Percentiles rank a stretch among this genome's conserved stretches.
These are phyloP conservation scores for Panthera uncia DNA, from an alignment of 2,113 vertebrate species.

Conservation along the genomic window DNA sequence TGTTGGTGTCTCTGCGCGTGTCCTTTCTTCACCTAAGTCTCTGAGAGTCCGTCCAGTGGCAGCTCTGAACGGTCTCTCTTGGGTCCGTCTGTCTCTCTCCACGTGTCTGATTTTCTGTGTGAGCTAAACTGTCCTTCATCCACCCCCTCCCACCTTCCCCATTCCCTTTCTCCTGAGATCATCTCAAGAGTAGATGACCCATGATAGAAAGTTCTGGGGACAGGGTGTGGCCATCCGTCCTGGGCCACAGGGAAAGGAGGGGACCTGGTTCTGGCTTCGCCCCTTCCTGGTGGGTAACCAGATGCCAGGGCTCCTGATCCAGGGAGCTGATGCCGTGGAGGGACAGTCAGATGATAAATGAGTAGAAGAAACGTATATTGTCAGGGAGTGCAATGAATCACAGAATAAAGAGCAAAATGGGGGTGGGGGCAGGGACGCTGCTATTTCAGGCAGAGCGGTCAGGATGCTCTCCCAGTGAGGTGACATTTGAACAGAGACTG, in stretches of 20 bases:
- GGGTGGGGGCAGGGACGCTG: fast-evolving
- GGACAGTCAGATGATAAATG: fast-evolving
- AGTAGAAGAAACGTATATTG: fast-evolving
- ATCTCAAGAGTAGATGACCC: fast-evolving
- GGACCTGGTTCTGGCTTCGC: fast-evolving
- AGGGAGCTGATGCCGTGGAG: neutral
- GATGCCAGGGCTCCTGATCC: neutral
- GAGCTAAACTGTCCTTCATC: neutral
- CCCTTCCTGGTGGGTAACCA: neutral
- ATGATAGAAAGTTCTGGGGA: neutral
- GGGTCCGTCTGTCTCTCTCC: neutral
- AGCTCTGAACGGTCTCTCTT: neutral
- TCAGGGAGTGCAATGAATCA: fast-evolving
- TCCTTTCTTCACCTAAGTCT: neutral
- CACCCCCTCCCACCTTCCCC: neutral
- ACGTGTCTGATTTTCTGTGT: fast-evolving
- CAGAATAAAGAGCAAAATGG: fast-evolving
- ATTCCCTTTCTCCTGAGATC: neutral
- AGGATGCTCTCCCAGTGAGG: fast-evolving
- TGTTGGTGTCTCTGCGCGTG: fast-evolving
- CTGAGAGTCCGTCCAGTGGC: neutral
- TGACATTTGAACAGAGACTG: neutral
- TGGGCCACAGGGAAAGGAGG: fast-evolving
- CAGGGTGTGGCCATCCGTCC: neutral
- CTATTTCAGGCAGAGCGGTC: neutral